phyloP scores from a whole-genome alignment of 2,797 vertebrate species.

The Amniataba percoides region DNA sequence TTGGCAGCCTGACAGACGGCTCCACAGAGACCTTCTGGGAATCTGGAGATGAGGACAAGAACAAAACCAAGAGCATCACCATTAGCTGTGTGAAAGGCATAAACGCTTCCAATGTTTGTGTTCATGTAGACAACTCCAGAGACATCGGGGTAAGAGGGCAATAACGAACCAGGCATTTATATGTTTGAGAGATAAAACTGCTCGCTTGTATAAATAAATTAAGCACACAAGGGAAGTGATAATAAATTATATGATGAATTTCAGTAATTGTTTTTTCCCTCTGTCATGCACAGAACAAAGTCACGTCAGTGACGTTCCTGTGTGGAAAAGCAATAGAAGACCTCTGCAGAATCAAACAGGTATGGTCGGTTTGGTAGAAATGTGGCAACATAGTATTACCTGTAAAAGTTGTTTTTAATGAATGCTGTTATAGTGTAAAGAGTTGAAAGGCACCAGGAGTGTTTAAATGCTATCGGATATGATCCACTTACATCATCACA shows the following conservation, averaged over 20 bases:
- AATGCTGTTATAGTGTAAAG: neutral
- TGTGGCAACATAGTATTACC: neutral
- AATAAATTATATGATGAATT: neutral
- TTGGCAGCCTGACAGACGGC: constrained; percentile 98
- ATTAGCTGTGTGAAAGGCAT: constrained; percentile 98
- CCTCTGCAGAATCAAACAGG: constrained; percentile 99
- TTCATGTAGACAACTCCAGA: constrained; percentile 98
- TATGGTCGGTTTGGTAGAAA: constrained; percentile 63
- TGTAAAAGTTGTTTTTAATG: neutral
- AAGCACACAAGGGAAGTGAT: too few relatives aligned
- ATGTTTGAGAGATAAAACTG: neutral
- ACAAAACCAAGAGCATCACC: constrained; percentile 99
- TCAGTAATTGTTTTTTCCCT: neutral
- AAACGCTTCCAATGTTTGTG: constrained; percentile 93
- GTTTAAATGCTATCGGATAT: neutral
- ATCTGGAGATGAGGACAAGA: constrained; percentile 99
- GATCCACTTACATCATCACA: constrained; percentile 9
- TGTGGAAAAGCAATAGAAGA: constrained; percentile 97
- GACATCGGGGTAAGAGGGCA: constrained; percentile 93
- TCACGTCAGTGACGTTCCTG: constrained; percentile 97
- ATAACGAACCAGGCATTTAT: neutral
- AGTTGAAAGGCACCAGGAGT: neutral
- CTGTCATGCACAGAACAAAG: constrained; percentile 92
- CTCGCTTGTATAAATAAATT: neutral
- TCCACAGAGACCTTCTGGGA: constrained; percentile 99